Percentiles rank a stretch among this genome's conserved stretches.
phyloP scores from a whole-genome alignment of 2,113 vertebrate species.

The Phasianus colchicus region DNA sequence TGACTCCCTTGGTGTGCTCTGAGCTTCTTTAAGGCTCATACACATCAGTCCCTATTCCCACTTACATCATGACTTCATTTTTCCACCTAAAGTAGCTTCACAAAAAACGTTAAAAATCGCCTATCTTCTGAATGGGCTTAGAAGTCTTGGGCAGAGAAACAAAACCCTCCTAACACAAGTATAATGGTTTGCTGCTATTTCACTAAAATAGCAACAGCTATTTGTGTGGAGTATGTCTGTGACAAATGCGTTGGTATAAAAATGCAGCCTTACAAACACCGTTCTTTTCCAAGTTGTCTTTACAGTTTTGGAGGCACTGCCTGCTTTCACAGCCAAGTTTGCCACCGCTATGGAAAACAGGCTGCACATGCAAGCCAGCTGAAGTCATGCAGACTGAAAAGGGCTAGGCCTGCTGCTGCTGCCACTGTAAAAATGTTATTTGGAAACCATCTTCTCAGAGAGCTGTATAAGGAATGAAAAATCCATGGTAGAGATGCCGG shows the following conservation, averaged over 20 bases:
- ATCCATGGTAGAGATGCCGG: not conserved
- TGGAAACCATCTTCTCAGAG: constrained; percentile 58
- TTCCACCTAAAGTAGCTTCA: constrained; percentile 42
- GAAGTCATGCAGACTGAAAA: constrained; percentile 64
- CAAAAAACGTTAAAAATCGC: constrained; percentile 1
- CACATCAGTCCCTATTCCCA: not conserved
- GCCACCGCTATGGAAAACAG: constrained; percentile 75
- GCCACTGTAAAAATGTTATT: constrained; percentile 52
- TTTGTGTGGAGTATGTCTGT: not conserved
- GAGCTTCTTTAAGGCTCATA: not conserved
- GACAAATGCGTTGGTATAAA: constrained; percentile 43
- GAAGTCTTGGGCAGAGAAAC: not conserved
- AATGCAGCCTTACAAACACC: constrained; percentile 35
- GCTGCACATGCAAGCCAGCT: constrained; percentile 65
- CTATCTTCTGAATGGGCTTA: constrained; percentile 35
- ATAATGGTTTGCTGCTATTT: not conserved
- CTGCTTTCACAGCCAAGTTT: constrained; percentile 78
- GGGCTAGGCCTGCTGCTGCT: constrained; percentile 27
- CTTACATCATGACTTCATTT: constrained; percentile 30
- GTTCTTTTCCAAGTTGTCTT: constrained; percentile 50
- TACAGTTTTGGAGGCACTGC: constrained; percentile 60
- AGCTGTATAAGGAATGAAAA: constrained; percentile 55
- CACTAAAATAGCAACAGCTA: constrained; percentile 34
- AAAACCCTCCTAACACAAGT: not conserved
- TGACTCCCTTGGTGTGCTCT: not conserved